Evolutionary conservation across 2,888 invertebrate species (phyloP), one percentile per base, ranked within the genome.

Genomic region (Catocala sponsa): DNA sequence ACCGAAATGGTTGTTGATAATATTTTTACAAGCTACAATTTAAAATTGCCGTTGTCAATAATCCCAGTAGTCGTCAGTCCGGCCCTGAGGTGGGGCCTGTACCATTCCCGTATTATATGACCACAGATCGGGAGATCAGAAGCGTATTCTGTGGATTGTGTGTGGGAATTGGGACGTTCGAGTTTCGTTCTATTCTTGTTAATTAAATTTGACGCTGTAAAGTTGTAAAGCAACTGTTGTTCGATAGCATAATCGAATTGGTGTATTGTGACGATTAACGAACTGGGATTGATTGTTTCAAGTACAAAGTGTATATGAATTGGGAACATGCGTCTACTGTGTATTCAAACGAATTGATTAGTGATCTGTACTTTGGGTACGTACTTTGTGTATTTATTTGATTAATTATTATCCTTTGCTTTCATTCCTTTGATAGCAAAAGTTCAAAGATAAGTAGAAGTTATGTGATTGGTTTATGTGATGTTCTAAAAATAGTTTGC

Each of bases 101-200:
- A 76, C 68, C 82, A 80, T 82, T 83, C 76, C 71, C 76, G 80
- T 82, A 81, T 86, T 85, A 88, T 85, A 83, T 84, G 85, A 88
- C 88, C 88, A 79, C 89, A 90, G 88, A 89, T 90, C 89, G 86
- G 83, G 81, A 84, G 87, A 88, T 87, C 87, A 80, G 80, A 70
- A 80, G 73, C 80, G 83, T 86, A 86, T 84, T 82, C 82, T 77
- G 83, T 72, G 84, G 85, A 84, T 89, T 85, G 84, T 87, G 80
- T 85, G 84, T 85, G 88, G 85, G 86, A 90, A 90, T 89, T 87
- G 89, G 86, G 87, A 85, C 84, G 80, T 72, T 72, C 66, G 65
- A 75, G 80, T 83, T 85, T 84, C 75, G 81, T 81, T 81, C 77
- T 79, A 76, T 80, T 78, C 79, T 82, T 85, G 84, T 85, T 88